Evolutionary conservation across 2,113 vertebrate species (phyloP).

Genomic region (Pyxicephalus adspersus): DNA sequence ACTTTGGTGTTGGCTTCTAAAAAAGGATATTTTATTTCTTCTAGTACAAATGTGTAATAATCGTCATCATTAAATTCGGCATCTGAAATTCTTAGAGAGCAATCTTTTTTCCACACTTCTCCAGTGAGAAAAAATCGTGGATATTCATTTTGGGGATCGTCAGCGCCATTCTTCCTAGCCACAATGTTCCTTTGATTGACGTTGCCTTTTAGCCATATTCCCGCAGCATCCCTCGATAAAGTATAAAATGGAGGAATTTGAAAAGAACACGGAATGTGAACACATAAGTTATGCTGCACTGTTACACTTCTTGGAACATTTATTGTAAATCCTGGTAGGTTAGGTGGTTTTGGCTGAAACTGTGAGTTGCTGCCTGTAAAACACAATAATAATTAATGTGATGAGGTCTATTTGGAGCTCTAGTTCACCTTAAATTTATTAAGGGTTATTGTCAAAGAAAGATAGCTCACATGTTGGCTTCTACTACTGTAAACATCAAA

Average conservation of each 20-base stretch:
- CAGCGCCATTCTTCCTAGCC: neutral
- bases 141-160: neutral
- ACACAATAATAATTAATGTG: too few relatives aligned
- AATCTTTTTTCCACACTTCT: neutral
- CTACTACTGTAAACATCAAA: too few relatives aligned
- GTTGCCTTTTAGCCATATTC: neutral
- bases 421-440: too few relatives aligned
- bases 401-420: too few relatives aligned
- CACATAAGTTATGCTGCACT: neutral
- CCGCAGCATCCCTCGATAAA: neutral
- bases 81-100: conserved; percentile 9
- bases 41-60: neutral
- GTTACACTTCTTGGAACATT: neutral
- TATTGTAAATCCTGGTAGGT: neutral
- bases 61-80: neutral
- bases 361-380: neutral
- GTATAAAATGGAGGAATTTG: neutral
- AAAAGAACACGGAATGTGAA: conserved; percentile 11
- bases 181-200: neutral
- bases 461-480: too few relatives aligned
- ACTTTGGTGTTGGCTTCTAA: neutral
- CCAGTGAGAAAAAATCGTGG: neutral
- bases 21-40: neutral
- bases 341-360: neutral
- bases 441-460: too few relatives aligned